A percentile compares a stretch with the other conserved stretches of the same genome.
Conservation (phyloP, 2,888 invertebrate species). For the Platycheirus rosarum region DNA sequence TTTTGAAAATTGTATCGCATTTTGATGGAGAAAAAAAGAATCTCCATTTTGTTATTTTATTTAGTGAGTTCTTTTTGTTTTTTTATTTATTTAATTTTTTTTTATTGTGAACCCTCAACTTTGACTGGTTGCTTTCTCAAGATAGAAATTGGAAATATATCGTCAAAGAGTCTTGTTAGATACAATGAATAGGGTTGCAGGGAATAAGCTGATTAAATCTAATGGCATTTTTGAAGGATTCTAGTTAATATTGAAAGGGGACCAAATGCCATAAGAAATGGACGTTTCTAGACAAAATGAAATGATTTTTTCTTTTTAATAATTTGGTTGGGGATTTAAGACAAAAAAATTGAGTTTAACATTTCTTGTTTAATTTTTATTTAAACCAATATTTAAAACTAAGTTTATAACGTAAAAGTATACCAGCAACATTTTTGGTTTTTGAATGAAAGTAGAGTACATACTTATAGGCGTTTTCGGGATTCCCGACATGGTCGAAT, state of each 20-base stretch:
- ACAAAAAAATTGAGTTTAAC: too few relatives aligned
- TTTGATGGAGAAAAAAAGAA: slow-evolving; percentile 47
- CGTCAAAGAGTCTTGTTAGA: slow-evolving; percentile 43
- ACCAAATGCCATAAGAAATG: slow-evolving; percentile 7
- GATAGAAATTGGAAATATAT: slow-evolving; percentile 62
- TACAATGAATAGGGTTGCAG: slow-evolving; percentile 8
- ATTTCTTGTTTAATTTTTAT: too few relatives aligned
- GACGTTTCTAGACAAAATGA: not conserved
- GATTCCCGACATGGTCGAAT: too few relatives aligned
- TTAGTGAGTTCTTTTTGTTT: slow-evolving; percentile 43
- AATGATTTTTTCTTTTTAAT: slow-evolving; percentile 1
- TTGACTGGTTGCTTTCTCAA: slow-evolving; percentile 38
- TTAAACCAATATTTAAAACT: too few relatives aligned
- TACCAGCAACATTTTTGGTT: too few relatives aligned
- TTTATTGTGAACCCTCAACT: slow-evolving; percentile 30
- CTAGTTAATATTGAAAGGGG: slow-evolving; percentile 53
- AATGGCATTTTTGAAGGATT: slow-evolving; percentile 55
- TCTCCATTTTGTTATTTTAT: slow-evolving; percentile 58
- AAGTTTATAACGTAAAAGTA: too few relatives aligned
- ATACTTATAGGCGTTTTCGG: too few relatives aligned
- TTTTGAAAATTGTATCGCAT: slow-evolving; percentile 60
- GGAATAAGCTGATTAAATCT: slow-evolving; percentile 71
- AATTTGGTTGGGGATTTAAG: too few relatives aligned
- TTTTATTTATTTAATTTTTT: slow-evolving; percentile 8
- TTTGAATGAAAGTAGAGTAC: too few relatives aligned